These are phyloP conservation scores for Meliscaeva auricollis DNA, from an alignment of 2,888 invertebrate species.

Conservation along the genomic window DNA sequence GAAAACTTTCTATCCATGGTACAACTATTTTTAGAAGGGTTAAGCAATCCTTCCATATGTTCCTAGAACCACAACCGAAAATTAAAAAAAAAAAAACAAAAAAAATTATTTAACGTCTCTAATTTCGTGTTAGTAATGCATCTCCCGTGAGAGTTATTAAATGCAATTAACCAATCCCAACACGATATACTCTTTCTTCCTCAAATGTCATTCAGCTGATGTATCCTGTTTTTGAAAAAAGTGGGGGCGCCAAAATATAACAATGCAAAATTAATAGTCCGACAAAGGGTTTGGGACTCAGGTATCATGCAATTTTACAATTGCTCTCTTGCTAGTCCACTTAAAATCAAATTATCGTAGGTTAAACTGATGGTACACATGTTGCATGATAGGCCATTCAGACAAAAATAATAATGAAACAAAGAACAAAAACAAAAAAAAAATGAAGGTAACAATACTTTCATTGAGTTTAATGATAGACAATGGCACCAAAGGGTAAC, in stretches of 20 bases:
- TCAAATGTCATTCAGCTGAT: slow-evolving; percentile 42
- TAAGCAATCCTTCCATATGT: slow-evolving; percentile 46
- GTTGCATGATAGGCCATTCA: slow-evolving; percentile 55
- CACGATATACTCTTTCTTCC: slow-evolving; percentile 39
- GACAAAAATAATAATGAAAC: slow-evolving; percentile 11
- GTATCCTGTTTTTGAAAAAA: slow-evolving; percentile 24
- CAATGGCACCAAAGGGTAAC: slow-evolving; percentile 72
- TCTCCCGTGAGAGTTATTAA: slow-evolving; percentile 49
- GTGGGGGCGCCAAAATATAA: slow-evolving; percentile 48
- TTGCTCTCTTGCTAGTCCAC: slow-evolving; percentile 64
- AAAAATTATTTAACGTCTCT: slow-evolving; percentile 27
- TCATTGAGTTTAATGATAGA: slow-evolving; percentile 63
- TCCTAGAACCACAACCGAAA: slow-evolving; percentile 14
- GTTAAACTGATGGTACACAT: slow-evolving; percentile 56
- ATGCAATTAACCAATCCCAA: slow-evolving; percentile 59
- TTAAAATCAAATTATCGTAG: slow-evolving; percentile 73
- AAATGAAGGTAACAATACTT: slow-evolving; percentile 52
- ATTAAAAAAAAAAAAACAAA: no score
- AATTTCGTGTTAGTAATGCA: slow-evolving; percentile 35
- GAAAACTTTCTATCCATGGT: not conserved
- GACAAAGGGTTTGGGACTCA: slow-evolving; percentile 45
- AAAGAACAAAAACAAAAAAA: slow-evolving; percentile 26
- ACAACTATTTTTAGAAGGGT: slow-evolving; percentile 26
- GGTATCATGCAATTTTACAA: slow-evolving; percentile 69
- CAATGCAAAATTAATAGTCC: slow-evolving; percentile 56